Evolutionary conservation across 2,888 invertebrate species (phyloP).

Genomic region (Ornithoptera alexandrae): DNA sequence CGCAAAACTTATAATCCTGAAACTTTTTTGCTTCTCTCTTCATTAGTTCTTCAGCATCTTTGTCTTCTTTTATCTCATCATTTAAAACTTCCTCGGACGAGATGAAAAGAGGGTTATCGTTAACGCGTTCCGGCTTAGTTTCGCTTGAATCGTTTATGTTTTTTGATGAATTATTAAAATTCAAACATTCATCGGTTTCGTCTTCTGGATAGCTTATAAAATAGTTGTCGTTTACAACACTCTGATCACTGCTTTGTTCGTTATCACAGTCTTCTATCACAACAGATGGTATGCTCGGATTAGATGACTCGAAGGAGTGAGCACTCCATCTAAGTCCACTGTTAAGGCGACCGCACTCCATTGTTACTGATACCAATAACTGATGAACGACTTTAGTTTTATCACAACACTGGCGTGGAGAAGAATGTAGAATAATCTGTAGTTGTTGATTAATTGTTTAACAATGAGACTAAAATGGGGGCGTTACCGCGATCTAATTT

Average conservation of each 20-base stretch:
- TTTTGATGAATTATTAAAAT: constrained; percentile 41
- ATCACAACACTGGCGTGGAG: constrained; percentile 23
- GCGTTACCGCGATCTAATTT: constrained; percentile 62
- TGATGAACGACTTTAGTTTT: constrained; percentile 46
- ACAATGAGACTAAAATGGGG: constrained; percentile 43
- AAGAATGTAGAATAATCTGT: constrained; percentile 19
- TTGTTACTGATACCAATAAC: constrained; percentile 43
- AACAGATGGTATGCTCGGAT: constrained; percentile 45
- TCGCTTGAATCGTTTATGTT: constrained; percentile 40
- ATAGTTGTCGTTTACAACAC: constrained; percentile 54
- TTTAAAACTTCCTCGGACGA: constrained; percentile 61
- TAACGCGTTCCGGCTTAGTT: constrained; percentile 53
- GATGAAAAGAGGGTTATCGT: constrained; percentile 66
- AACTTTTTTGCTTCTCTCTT: constrained; percentile 65
- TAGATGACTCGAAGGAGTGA: constrained; percentile 46
- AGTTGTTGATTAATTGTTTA: constrained; percentile 31
- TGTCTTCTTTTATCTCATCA: constrained; percentile 58
- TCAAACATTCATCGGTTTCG: constrained; percentile 46
- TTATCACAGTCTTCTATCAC: constrained; percentile 47
- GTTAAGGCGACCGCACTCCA: constrained; percentile 63
- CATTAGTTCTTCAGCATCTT: constrained; percentile 61
- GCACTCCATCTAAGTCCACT: constrained; percentile 60
- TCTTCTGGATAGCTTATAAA: constrained; percentile 60
- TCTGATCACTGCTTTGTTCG: constrained; percentile 41
- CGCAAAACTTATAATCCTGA: constrained; percentile 71